A percentile compares a stretch with the other conserved stretches of the same genome.
These are phyloP conservation scores for Sardinella longiceps DNA, from an alignment of 2,797 vertebrate species.

Conservation along the genomic window DNA sequence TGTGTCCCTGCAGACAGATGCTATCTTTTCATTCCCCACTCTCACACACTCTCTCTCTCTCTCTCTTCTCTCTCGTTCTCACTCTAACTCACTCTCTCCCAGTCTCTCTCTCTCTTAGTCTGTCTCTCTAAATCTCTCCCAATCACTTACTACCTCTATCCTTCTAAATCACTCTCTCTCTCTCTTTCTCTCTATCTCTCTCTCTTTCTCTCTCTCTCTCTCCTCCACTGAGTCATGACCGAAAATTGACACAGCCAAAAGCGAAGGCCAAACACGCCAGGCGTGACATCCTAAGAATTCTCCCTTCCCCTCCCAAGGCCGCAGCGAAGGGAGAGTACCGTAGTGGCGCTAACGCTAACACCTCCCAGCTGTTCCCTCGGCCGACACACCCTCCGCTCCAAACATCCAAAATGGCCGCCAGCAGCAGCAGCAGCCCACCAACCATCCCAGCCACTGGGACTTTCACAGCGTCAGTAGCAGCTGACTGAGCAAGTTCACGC, in stretches of 20 bases:
- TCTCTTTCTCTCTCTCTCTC: neutral
- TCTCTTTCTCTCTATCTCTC: neutral
- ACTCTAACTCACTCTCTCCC: neutral
- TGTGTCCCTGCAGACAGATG: conserved; percentile 19
- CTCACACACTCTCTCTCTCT: neutral
- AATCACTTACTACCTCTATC: neutral
- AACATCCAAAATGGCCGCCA: conserved; percentile 17
- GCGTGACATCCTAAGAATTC: conserved; percentile 20
- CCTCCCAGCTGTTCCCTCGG: conserved; percentile 4
- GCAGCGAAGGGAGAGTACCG: no score
- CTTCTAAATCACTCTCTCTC: neutral
- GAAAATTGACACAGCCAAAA: conserved; percentile 3
- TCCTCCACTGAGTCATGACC: conserved; percentile 10
- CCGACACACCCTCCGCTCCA: neutral
- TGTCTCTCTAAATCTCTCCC: conserved; percentile 1
- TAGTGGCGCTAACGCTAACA: neutral
- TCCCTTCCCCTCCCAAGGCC: neutral
- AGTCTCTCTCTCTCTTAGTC: neutral
- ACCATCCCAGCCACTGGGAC: neutral
- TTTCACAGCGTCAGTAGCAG: neutral
- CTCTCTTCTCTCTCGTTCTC: neutral
- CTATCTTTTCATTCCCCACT: conserved; percentile 5
- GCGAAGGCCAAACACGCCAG: conserved; percentile 11
- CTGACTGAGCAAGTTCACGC: neutral
- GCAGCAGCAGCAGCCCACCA: no score